Conservation (phyloP, 2,797 vertebrate genomes). For the Tenualosa ilisha region DNA sequence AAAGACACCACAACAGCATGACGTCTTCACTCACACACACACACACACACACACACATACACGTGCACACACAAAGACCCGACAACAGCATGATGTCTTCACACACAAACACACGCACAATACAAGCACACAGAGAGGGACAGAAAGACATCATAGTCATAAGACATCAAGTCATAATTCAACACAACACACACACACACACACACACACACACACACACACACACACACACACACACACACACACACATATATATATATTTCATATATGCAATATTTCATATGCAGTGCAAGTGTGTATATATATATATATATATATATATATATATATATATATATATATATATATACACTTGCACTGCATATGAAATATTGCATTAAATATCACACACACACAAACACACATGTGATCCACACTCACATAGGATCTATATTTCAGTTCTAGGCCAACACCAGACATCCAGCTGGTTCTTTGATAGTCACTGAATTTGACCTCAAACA, state of each 20-base stretch:
- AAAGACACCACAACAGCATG: background rate
- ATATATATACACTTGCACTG: background rate
- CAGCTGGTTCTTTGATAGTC: constrained; percentile 11
- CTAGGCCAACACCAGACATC: background rate
- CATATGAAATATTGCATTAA: background rate
- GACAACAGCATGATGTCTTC: background rate
- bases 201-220: background rate
- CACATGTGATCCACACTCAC: background rate
- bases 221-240: background rate
- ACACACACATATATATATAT: too few species aligned
- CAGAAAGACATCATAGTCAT: background rate
- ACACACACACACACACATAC: background rate
- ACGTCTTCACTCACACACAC: background rate
- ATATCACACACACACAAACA: background rate
- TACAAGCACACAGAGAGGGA: background rate
- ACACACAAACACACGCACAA: background rate
- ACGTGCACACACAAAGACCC: background rate
- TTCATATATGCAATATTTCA: too few species aligned
- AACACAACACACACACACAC: too few species aligned
- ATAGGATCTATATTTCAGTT: background rate
- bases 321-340: background rate
- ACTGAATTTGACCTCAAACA: background rate
- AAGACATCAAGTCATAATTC: too few species aligned
- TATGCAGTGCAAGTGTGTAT: too few species aligned
- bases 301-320: too few species aligned